These are phyloP conservation scores for Prorops nasuta DNA, from an alignment of 1,140 invertebrate genomes.

Conservation along the genomic window DNA sequence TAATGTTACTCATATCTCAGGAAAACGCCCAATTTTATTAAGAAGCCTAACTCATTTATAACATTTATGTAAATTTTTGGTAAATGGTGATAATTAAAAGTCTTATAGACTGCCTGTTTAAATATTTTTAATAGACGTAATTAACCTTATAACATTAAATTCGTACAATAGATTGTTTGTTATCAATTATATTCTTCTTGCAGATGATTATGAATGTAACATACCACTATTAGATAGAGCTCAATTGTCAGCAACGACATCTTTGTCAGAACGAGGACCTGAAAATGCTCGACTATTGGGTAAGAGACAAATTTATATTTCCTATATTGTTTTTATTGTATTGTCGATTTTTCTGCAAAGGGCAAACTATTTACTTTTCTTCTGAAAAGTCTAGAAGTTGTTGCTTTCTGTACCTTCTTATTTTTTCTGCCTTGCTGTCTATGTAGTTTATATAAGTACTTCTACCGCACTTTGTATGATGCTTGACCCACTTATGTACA, in stretches of 20 bases:
- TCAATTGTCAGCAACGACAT: slow-evolving; percentile 74
- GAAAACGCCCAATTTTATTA: neutral
- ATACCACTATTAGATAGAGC: slow-evolving; percentile 72
- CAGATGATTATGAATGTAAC: slow-evolving; percentile 75
- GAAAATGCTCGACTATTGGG: slow-evolving; percentile 79
- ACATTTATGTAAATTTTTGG: neutral
- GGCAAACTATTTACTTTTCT: too few relatives aligned
- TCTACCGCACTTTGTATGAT: too few relatives aligned
- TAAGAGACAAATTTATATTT: slow-evolving; percentile 61
- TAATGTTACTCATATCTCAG: neutral
- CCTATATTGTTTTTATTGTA: too few relatives aligned
- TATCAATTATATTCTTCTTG: slow-evolving; percentile 17
- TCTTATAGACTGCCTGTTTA: neutral
- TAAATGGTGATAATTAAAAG: neutral
- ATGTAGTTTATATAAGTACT: too few relatives aligned
- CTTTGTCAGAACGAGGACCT: slow-evolving; percentile 73
- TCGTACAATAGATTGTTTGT: neutral
- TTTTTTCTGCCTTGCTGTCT: too few relatives aligned
- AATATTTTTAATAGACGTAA: neutral
- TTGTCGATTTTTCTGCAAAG: too few relatives aligned
- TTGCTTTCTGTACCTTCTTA: too few relatives aligned
- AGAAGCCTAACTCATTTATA: neutral
- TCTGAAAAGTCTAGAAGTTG: too few relatives aligned
- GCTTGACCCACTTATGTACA: too few relatives aligned
- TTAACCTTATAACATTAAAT: neutral